Evolutionary conservation across 2,888 invertebrate genomes (phyloP).

Genomic region (Caenorhabditis drosophilae): DNA sequence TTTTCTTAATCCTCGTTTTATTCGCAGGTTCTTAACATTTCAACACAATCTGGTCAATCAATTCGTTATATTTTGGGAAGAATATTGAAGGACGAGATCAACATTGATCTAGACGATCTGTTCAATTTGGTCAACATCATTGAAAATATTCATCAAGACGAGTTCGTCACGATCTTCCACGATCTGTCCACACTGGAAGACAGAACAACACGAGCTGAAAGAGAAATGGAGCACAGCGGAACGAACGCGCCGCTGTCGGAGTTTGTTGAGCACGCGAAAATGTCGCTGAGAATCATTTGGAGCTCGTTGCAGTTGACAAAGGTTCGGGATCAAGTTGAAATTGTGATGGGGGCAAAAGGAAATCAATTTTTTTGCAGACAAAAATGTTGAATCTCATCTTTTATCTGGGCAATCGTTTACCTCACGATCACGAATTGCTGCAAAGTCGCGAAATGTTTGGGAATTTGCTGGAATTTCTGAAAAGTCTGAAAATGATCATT

Average conservation of each 20-base stretch:
- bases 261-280: constrained; percentile 26
- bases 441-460: constrained; percentile 11
- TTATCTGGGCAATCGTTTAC: constrained; percentile 25
- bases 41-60: constrained; percentile 18
- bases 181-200: constrained; percentile 20
- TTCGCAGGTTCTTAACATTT: constrained; percentile 7
- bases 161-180: constrained; percentile 8
- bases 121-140: constrained; percentile 42
- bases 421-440: constrained; percentile 10
- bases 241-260: constrained; percentile 24
- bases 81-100: constrained; percentile 49
- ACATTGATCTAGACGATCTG: constrained; percentile 47
- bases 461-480: constrained; percentile 17
- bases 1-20: no score
- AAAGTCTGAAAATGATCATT: constrained; percentile 17
- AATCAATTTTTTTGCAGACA: constrained; percentile 9
- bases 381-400: constrained; percentile 18
- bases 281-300: constrained; percentile 7
- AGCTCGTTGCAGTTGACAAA: constrained; percentile 13
- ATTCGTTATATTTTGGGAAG: constrained; percentile 18
- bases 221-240: constrained; percentile 33
- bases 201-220: constrained; percentile 20
- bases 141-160: constrained; percentile 21
- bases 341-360: background rate
- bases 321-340: constrained; percentile 2